These are phyloP conservation scores for Melolontha melolontha DNA, from an alignment of 2,888 invertebrate genomes.

Conservation along the genomic window DNA sequence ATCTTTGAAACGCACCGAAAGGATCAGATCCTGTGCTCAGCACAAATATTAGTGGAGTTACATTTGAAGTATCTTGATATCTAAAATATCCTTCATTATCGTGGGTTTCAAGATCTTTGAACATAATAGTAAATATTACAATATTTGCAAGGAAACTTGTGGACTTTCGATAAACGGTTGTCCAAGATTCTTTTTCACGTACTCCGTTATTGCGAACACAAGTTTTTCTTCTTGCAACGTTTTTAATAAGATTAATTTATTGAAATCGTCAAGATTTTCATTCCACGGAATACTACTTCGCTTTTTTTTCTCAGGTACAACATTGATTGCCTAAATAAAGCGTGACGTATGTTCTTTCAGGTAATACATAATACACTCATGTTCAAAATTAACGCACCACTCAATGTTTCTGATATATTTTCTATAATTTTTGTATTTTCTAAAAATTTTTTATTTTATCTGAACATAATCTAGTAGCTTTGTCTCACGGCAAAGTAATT, in stretches of 20 bases:
- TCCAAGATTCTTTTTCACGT: constrained; percentile 82
- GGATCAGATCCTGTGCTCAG: constrained; percentile 92
- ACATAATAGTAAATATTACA: constrained; percentile 64
- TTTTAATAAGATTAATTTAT: constrained; percentile 85
- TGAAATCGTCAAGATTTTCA: constrained; percentile 73
- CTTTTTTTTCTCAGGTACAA: constrained; percentile 61
- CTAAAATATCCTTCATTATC: constrained; percentile 63
- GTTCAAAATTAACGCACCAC: no score
- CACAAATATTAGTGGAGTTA: constrained; percentile 87
- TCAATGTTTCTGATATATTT: no score
- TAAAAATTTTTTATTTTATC: no score
- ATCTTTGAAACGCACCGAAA: constrained; percentile 83
- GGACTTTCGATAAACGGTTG: constrained; percentile 86
- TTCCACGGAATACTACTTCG: constrained; percentile 71
- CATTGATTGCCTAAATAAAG: constrained; percentile 69
- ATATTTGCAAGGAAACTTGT: constrained; percentile 74
- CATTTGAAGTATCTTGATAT: constrained; percentile 76
- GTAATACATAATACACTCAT: no score
- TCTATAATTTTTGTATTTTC: no score
- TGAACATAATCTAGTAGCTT: no score
- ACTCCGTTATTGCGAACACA: constrained; percentile 84
- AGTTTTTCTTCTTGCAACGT: constrained; percentile 84
- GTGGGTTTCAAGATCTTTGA: not conserved
- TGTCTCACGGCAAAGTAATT: no score
- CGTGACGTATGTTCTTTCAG: not conserved